Percentiles rank a stretch among this genome's conserved stretches.
Evolutionary conservation across 2,113 vertebrate species (phyloP).

Genomic region (Dipodomys spectabilis): DNA sequence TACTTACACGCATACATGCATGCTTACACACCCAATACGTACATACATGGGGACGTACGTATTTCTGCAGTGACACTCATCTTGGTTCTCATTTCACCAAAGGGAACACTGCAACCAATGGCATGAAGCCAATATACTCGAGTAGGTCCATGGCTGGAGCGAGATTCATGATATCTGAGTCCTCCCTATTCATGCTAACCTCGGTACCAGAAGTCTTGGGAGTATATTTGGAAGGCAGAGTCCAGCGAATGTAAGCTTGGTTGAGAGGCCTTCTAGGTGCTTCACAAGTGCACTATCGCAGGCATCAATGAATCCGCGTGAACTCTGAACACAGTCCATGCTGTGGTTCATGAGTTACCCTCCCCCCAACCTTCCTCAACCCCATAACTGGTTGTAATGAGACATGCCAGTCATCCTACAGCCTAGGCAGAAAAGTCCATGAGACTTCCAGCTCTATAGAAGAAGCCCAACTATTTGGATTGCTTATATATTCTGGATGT

Average conservation of each 20-base stretch:
- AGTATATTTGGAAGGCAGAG: neutral
- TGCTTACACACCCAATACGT: too few relatives aligned
- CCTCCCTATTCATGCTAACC: too few relatives aligned
- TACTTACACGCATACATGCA: too few relatives aligned
- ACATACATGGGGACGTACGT: too few relatives aligned
- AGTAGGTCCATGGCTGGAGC: neutral
- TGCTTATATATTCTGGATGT: neutral
- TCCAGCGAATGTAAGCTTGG: neutral
- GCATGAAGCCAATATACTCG: neutral
- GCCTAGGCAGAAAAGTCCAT: too few relatives aligned
- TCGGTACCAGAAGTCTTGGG: too few relatives aligned
- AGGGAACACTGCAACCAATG: neutral
- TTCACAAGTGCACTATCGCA: neutral
- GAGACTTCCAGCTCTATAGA: too few relatives aligned
- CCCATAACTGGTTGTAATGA: too few relatives aligned
- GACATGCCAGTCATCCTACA: too few relatives aligned
- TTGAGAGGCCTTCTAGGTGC: neutral
- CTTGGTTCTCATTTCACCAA: neutral
- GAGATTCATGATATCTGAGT: neutral
- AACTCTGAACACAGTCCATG: neutral
- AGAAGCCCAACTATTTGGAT: too few relatives aligned
- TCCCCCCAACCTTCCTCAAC: too few relatives aligned
- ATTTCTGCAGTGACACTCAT: neutral
- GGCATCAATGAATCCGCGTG: neutral
- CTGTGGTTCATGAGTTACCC: neutral